Conservation (phyloP, 2,113 vertebrate species). For the Oophaga pumilio region DNA sequence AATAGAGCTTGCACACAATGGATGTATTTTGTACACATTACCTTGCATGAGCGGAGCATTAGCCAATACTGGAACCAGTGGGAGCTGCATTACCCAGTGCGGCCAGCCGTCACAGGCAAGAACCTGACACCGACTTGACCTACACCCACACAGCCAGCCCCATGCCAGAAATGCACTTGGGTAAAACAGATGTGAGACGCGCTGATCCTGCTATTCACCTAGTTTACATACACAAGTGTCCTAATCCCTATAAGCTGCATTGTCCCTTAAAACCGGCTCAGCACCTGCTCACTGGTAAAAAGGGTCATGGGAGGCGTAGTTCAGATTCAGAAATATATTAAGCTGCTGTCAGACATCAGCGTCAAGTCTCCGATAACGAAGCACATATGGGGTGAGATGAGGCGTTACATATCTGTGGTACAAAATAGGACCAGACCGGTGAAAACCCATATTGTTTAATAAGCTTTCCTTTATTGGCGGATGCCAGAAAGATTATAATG, state of each 20-base stretch:
- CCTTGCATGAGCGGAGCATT: neutral
- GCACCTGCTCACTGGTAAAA: neutral
- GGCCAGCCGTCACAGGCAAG: neutral
- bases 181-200: neutral
- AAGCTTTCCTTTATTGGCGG: too few relatives aligned
- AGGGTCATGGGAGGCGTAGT: neutral
- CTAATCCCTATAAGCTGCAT: neutral
- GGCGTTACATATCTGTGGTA: too few relatives aligned
- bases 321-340: neutral
- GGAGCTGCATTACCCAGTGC: neutral
- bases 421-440: too few relatives aligned
- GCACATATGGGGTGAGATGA: too few relatives aligned
- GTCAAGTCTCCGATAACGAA: neutral
- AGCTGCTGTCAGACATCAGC: neutral
- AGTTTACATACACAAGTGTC: neutral
- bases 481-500: too few relatives aligned
- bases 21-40: neutral
- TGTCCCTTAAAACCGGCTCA: neutral
- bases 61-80: neutral
- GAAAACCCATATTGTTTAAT: too few relatives aligned
- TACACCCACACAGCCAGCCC: neutral
- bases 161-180: slow-evolving; percentile 7
- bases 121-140: neutral
- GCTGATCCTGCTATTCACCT: neutral
- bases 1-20: neutral